Evolutionary conservation across 2,113 vertebrate species (phyloP).

Genomic region (Mus spicilegus): DNA sequence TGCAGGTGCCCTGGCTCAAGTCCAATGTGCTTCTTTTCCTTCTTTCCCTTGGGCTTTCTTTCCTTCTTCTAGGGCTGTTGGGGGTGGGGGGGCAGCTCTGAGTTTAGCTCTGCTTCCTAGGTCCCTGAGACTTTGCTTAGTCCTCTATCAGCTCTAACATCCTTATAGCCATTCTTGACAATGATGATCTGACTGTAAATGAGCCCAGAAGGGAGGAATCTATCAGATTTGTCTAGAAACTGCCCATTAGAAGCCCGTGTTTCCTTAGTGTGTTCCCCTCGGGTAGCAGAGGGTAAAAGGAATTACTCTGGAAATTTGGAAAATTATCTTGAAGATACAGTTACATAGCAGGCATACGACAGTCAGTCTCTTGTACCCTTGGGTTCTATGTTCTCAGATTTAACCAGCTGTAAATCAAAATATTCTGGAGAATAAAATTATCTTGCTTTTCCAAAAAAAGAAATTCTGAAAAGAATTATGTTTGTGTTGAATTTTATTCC

Average conservation of each 20-base stretch:
- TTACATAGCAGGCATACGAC: neutral
- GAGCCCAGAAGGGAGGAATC: neutral
- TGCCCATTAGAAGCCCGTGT: neutral
- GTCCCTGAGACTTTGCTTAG: neutral
- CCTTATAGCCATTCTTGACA: conserved; percentile 21
- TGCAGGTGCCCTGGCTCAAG: conserved; percentile 43
- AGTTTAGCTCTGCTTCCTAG: neutral
- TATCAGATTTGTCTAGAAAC: conserved; percentile 16
- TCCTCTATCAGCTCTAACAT: neutral
- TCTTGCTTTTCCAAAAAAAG: neutral
- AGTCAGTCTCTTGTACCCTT: neutral
- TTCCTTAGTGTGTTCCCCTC: conserved; percentile 51
- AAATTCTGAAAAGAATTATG: neutral
- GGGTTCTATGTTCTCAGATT: neutral
- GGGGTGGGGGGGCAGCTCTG: neutral
- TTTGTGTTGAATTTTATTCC: conserved; percentile 3
- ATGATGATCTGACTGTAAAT: neutral
- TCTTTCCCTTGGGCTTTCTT: neutral
- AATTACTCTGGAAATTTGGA: conserved; percentile 17
- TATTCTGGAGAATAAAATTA: neutral
- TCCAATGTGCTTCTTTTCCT: neutral
- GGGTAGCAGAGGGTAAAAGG: neutral
- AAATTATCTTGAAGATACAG: conserved; percentile 13
- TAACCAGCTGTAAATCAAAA: conserved; percentile 7
- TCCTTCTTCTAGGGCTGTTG: conserved; percentile 1